Evolutionary conservation across 2,888 invertebrate genomes (phyloP).

Genomic region (Boloria selene): DNA sequence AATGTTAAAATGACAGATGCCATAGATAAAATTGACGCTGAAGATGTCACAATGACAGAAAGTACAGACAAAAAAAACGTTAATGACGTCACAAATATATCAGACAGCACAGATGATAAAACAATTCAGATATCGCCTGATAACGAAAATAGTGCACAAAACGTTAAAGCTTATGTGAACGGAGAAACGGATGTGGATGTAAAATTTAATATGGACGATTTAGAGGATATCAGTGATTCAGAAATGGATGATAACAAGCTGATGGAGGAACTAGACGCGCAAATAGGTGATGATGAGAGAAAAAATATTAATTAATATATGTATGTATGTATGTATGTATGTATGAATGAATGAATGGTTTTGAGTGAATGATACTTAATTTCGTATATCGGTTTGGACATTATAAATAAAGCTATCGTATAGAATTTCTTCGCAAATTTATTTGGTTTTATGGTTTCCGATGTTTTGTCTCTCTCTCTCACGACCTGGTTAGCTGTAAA

Average conservation of each 20-base stretch:
- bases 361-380: no score
- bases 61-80: background rate
- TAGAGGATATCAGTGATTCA: constrained; percentile 47
- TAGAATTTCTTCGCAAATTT: no score
- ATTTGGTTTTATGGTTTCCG: no score
- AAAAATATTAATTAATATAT: background rate
- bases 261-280: constrained; percentile 51
- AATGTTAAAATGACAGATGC: no score
- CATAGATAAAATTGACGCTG: background rate
- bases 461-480: no score
- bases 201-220: constrained; percentile 44
- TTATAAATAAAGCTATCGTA: no score
- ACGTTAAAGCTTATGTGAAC: constrained; percentile 18
- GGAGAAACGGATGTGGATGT: constrained; percentile 23
- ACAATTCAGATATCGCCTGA: background rate
- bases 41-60: background rate
- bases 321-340: background rate
- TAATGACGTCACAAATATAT: background rate
- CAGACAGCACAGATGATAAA: background rate
- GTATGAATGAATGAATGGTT: background rate
- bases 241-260: constrained; percentile 51
- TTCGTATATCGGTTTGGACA: no score
- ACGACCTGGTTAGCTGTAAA: no score
- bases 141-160: background rate
- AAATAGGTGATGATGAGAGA: constrained; percentile 33